These are phyloP conservation scores for Felis chaus DNA, from an alignment of 2,113 vertebrate genomes.

Conservation along the genomic window DNA sequence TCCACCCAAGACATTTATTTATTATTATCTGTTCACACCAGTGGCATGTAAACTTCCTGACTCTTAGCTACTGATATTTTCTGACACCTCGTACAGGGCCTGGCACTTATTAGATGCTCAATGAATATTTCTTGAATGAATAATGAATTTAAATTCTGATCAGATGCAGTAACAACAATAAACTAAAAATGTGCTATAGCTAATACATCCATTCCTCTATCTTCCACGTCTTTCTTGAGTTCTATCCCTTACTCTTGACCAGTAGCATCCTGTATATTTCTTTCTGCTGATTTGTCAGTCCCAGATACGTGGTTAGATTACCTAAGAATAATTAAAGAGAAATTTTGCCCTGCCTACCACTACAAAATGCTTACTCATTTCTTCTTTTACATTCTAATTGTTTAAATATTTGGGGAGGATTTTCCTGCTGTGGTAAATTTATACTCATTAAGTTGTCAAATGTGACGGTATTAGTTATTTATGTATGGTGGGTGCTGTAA, in stretches of 20 bases:
- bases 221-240: background rate
- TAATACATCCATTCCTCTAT: background rate
- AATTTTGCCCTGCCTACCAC: conserved; percentile 65
- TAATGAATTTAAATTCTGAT: background rate
- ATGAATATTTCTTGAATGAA: background rate
- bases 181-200: background rate
- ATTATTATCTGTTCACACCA: background rate
- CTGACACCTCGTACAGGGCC: background rate
- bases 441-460: conserved; percentile 79
- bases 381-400: conserved; percentile 80
- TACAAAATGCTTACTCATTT: conserved; percentile 71
- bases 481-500: conserved; percentile 54
- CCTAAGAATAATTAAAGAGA: conserved; percentile 55
- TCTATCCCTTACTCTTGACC: conserved; percentile 41
- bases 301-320: conserved; percentile 51
- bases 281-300: conserved; percentile 40
- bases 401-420: conserved; percentile 81
- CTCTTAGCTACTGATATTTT: background rate
- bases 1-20: background rate
- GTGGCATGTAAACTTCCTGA: background rate
- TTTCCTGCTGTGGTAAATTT: conserved; percentile 80
- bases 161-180: background rate
- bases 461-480: conserved; percentile 73
- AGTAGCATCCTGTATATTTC: conserved; percentile 44
- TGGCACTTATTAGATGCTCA: background rate